Evolutionary conservation across 2,113 vertebrate species (phyloP), one percentile per base, ranked within the genome.

Genomic region (Mormoops blainvillei): DNA sequence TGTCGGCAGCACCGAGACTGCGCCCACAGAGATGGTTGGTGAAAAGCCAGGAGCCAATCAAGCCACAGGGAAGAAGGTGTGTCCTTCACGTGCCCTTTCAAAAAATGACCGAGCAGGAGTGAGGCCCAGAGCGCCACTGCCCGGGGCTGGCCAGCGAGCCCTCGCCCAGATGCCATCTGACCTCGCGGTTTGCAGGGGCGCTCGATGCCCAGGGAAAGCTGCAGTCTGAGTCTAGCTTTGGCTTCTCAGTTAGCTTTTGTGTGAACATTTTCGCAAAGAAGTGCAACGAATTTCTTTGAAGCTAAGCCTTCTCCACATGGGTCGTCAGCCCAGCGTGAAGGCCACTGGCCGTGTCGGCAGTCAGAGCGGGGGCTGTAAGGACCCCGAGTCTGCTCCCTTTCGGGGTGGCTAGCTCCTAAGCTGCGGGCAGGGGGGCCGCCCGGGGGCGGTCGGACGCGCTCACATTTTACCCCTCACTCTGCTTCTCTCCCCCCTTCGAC

Each of bases 181-280:
- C 16, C 45, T 20, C 16, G 41, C 0, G 1, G 28, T 26, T 18
- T 45, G n/a, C 20, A 58, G 67, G 28, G 63, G 22, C 71, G 68
- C 61, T 84, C 1, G 4, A 15, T 38, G 54, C 45, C 50, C 19
- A 9, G 1, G 5, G 22, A 24, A 73, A 28, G 12, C 50, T 48
- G 41, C 81, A 22, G 82, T n/a, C 33, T 16, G 70, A 73, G 26
- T 22, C 52, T 1, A 20, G 71, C 84, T 56, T 1, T 81, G 67
- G 33, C 63, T 84, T 87, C 7, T 31, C 63, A 33, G 3, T 67
- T 50, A 67, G 45, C 73, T 91, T 91, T 68, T 4, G 26, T 68
- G 74, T 19, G 58, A n/a, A 92, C 43, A n/a, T 87, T 67, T 65
- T 38, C 22, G 43, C 43, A 19, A 82, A 45, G 70, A 88, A 36